A percentile compares a stretch with the other conserved stretches of the same genome.
Conservation (phyloP, 2,113 vertebrate species). For the Drymodes brunneopygia region DNA sequence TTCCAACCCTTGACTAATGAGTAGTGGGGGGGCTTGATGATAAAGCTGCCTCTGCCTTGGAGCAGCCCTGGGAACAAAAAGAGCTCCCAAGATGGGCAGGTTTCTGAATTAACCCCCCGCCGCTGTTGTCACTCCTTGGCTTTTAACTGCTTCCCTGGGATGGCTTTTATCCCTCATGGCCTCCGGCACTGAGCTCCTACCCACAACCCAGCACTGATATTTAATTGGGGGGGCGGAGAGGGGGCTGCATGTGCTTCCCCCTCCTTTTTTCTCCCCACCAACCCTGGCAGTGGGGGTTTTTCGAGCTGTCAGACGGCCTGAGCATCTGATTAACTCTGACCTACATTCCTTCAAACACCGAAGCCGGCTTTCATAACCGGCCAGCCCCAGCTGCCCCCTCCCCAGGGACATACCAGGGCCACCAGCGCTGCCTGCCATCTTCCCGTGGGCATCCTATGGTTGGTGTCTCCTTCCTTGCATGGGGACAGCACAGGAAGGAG, state of each 20-base stretch:
- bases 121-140: not conserved
- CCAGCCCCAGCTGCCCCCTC: not conserved
- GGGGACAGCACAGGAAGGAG: not conserved
- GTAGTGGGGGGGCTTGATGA: not conserved
- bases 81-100: not conserved
- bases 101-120: not conserved
- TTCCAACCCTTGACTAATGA: not conserved
- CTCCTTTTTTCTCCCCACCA: not conserved
- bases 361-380: slow-evolving; percentile 17
- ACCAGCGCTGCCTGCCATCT: not conserved
- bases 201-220: not conserved
- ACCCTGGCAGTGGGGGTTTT: not conserved
- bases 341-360: slow-evolving; percentile 53
- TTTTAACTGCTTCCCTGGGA: not conserved
- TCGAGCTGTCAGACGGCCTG: slow-evolving; percentile 58
- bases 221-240: not conserved
- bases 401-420: not conserved
- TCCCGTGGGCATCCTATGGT: rapidly evolving
- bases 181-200: not conserved
- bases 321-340: slow-evolving; percentile 64
- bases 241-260: not conserved
- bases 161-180: not conserved
- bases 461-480: not conserved
- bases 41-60: not conserved
- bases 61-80: not conserved